phyloP scores from a whole-genome alignment of 2,888 invertebrate genomes.

The Yponomeuta evonymella region DNA sequence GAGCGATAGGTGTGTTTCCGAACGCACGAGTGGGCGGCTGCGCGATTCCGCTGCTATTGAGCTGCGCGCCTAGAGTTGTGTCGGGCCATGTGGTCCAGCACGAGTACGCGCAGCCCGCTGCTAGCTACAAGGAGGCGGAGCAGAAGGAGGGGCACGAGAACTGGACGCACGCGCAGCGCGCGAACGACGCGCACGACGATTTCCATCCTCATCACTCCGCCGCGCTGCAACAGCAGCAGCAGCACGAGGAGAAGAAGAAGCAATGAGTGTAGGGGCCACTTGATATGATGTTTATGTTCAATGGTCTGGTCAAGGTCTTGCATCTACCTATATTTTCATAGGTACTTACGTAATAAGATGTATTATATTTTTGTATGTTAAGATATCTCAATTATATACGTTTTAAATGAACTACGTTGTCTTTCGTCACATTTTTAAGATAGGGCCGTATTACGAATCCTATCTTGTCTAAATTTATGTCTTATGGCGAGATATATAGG shows the following conservation, averaged over 20 bases:
- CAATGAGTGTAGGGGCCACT: background rate
- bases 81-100: constrained; percentile 45
- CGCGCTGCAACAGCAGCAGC: background rate
- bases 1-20: constrained; percentile 52
- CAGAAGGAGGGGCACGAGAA: constrained; percentile 19
- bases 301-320: background rate
- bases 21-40: constrained; percentile 50
- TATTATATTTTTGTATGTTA: too few relatives aligned
- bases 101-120: constrained; percentile 14
- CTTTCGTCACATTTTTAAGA: too few relatives aligned
- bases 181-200: background rate
- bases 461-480: too few relatives aligned
- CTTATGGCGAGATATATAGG: too few relatives aligned
- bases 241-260: background rate
- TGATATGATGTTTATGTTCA: background rate
- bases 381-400: too few relatives aligned
- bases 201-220: background rate
- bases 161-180: background rate
- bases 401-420: too few relatives aligned
- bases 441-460: too few relatives aligned
- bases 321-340: background rate
- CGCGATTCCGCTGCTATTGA: constrained; percentile 55
- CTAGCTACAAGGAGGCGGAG: constrained; percentile 23
- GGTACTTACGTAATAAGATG: background rate
- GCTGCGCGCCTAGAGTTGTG: constrained; percentile 57